phyloP scores from a whole-genome alignment of 1,140 invertebrate species.

The Orchestia grillus region DNA sequence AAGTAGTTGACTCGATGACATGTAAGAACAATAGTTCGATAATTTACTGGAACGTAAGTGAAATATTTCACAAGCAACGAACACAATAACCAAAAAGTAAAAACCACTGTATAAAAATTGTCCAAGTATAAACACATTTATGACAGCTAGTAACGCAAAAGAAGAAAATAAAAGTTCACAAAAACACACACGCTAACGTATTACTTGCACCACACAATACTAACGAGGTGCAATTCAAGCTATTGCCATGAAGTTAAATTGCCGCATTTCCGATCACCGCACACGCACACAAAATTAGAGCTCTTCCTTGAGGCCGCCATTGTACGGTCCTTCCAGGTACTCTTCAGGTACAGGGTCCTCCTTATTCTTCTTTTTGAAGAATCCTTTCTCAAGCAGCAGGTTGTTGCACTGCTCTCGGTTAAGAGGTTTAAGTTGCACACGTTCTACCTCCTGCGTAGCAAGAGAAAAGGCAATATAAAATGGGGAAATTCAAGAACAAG shows the following conservation, averaged over 20 bases:
- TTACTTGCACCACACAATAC: background rate
- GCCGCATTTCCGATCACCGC: background rate
- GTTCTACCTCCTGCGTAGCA: conserved; percentile 75
- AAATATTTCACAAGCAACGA: background rate
- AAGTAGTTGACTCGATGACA: background rate
- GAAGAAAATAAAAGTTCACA: background rate
- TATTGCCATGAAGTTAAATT: background rate
- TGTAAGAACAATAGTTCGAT: background rate
- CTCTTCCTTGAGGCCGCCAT: conserved; percentile 65
- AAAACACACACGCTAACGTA: background rate
- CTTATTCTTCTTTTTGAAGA: conserved; percentile 72
- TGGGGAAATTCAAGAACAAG: too few species aligned
- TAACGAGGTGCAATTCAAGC: background rate
- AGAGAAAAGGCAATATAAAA: background rate
- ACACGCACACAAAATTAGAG: conserved; percentile 59
- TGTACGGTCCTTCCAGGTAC: conserved; percentile 69
- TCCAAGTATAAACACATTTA: background rate
- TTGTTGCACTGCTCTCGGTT: conserved; percentile 80
- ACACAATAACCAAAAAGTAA: background rate
- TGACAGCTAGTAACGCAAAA: background rate
- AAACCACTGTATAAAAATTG: background rate
- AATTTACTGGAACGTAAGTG: background rate
- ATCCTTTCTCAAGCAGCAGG: conserved; percentile 77
- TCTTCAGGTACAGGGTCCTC: conserved; percentile 69
- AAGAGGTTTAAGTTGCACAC: conserved; percentile 75